Base-by-base conservation (phyloP, 2,113 vertebrate species). In the Zosterops pallidus region DNA sequence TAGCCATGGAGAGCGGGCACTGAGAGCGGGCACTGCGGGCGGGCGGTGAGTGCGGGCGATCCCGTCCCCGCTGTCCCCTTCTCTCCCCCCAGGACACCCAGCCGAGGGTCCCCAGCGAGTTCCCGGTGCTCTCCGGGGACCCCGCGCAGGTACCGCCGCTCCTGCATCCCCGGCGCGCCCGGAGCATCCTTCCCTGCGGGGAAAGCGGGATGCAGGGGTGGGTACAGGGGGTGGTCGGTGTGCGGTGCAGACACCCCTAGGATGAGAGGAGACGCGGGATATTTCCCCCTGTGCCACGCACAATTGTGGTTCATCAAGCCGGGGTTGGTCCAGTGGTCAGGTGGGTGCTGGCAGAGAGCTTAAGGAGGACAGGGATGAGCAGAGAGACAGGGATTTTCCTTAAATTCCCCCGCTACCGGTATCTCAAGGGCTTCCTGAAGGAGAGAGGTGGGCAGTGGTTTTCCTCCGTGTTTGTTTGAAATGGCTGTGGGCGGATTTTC, bases 181-280 rank as follows among this genome's bases (percentile, higher is more conserved):
- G 89, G 83, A 92, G 92, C 90, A 96, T 91, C 90, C 56, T 42
- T 56, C 60, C 29, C 55, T 37, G 10, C 42, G 26, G 72, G 29
- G 5, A 23, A 11, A 5, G 52, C 39, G 77, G 67, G 71, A 31
- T 33, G 33, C 17, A 4, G 74, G 42, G 33, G 13, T 26, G 44
- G 24, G 17, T 37, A 25, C 46, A 21, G n/a, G 12, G 16, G 16
- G 3, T 14, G 69, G 5, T 3, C 56, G 28, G 6, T 12, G 56
- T 19, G 4, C 12, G 24, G 80, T 60, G 25, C 29, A 18, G 41
- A 3, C 59, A 46, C 9, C 26, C 5, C 7, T 4, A 6, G 37
- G 7, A 10, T 26, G 46, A 15, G 3, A 24, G 10, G 9, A 6
- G 4, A 13, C 35, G 78, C 26, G 42, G 3, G 37, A 15, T 68